Evolutionary conservation across 2,888 invertebrate species (phyloP).

Genomic region (Heliconius erato): DNA sequence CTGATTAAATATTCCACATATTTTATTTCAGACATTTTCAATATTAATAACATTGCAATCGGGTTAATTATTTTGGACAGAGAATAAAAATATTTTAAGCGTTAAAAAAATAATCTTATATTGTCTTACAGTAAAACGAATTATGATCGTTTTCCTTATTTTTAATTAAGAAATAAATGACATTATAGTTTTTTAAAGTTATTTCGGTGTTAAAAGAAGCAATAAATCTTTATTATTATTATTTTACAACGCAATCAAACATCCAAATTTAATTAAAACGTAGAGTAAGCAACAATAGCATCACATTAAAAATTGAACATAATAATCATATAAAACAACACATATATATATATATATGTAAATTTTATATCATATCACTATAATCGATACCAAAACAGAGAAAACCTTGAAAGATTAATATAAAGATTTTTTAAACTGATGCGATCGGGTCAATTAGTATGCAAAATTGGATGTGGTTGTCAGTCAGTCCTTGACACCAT

Average conservation of each 20-base stretch:
- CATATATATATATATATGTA: conserved; percentile 12
- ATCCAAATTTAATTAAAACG: conserved; percentile 18
- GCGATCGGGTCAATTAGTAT: conserved; percentile 37
- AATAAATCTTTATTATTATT: conserved; percentile 7
- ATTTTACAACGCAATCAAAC: background rate
- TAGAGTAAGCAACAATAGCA: background rate
- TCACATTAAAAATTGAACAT: background rate
- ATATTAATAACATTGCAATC: background rate
- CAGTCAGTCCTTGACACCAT: conserved; percentile 44
- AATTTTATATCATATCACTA: conserved; percentile 17
- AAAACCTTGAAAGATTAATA: conserved; percentile 38
- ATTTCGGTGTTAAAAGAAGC: background rate
- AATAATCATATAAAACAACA: conserved; percentile 17
- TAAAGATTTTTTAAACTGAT: conserved; percentile 28
- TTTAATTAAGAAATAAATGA: background rate
- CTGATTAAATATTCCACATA: too few species aligned
- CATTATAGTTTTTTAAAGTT: background rate
- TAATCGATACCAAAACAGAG: conserved; percentile 27
- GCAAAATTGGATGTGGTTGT: conserved; percentile 38
- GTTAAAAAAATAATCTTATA: background rate
- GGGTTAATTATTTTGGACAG: background rate
- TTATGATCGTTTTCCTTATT: background rate
- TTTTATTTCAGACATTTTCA: background rate
- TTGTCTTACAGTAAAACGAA: background rate
- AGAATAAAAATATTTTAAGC: background rate